Evolutionary conservation across 1,140 invertebrate genomes (phyloP).

Genomic region (Palaemon carinicauda): DNA sequence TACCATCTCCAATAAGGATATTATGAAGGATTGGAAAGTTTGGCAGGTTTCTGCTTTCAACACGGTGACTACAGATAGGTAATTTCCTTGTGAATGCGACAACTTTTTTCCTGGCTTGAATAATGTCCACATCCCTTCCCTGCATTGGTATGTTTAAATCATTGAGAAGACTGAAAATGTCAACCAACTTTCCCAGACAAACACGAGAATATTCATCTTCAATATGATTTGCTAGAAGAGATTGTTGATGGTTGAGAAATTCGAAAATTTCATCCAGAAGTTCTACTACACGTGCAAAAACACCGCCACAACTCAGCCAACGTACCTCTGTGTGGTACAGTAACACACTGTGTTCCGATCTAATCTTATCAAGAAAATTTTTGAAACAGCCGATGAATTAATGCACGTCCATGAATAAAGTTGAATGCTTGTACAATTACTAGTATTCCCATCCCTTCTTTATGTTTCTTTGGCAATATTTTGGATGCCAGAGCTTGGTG

Average conservation of each 20-base stretch:
- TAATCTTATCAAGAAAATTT: conserved; percentile 51
- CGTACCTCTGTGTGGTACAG: conserved; percentile 43
- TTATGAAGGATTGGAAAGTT: conserved; percentile 39
- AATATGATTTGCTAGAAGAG: conserved; percentile 20
- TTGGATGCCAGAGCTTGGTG: too few relatives aligned
- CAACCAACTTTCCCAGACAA: conserved; percentile 53
- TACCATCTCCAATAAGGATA: conserved; percentile 31
- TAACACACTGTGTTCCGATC: conserved; percentile 12
- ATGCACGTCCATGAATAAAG: conserved; percentile 43
- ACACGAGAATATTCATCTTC: conserved; percentile 48
- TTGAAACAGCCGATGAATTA: conserved; percentile 50
- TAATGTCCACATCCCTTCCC: conserved; percentile 40
- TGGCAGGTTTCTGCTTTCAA: conserved; percentile 29
- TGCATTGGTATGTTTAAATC: conserved; percentile 54
- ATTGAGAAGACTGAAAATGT: too few relatives aligned
- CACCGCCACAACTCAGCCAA: background rate
- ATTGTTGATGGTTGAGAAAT: conserved; percentile 43
- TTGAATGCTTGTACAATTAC: conserved; percentile 39
- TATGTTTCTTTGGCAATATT: conserved; percentile 23
- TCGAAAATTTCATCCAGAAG: conserved; percentile 14
- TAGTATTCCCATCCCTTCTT: conserved; percentile 39
- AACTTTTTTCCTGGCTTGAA: background rate
- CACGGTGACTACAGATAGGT: background rate
- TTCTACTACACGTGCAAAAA: conserved; percentile 28
- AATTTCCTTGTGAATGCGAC: background rate